A percentile compares a stretch with the other conserved stretches of the same genome.
Evolutionary conservation across 2,888 invertebrate genomes (phyloP).

Genomic region (Spilosoma lubricipeda): DNA sequence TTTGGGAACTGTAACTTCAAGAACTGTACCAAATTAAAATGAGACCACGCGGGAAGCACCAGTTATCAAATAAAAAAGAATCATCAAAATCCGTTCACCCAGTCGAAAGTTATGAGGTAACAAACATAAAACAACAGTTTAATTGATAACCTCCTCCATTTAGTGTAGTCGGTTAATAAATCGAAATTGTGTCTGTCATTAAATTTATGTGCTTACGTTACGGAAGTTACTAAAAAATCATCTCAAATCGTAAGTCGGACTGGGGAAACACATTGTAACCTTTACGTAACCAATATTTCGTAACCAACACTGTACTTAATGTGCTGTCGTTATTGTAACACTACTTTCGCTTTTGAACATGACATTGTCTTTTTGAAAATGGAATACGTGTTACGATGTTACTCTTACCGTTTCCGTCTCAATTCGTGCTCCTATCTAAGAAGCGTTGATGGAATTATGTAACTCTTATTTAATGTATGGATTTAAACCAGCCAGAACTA

Average conservation of each 20-base stretch:
- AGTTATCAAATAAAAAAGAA: too few species aligned
- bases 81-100: too few species aligned
- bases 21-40: too few species aligned
- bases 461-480: not conserved
- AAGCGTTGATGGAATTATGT: not conserved
- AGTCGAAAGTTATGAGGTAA: too few species aligned
- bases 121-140: too few species aligned
- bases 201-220: not conserved
- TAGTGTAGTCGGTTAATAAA: too few species aligned
- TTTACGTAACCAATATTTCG: slow-evolving; percentile 24
- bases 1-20: too few species aligned
- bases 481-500: not conserved
- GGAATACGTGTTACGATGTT: not conserved
- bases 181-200: not conserved
- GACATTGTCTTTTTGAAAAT: slow-evolving; percentile 13
- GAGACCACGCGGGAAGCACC: too few species aligned
- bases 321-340: slow-evolving; percentile 17
- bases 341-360: slow-evolving; percentile 25
- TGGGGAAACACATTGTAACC: not conserved
- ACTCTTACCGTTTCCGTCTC: not conserved
- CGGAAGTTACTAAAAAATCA: slow-evolving; percentile 3
- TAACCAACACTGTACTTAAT: slow-evolving; percentile 22
- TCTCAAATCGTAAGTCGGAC: not conserved
- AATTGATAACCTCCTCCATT: too few species aligned
- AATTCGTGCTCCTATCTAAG: not conserved